Conservation (phyloP, 2,797 vertebrate genomes). For the Glyptemys insculpta region DNA sequence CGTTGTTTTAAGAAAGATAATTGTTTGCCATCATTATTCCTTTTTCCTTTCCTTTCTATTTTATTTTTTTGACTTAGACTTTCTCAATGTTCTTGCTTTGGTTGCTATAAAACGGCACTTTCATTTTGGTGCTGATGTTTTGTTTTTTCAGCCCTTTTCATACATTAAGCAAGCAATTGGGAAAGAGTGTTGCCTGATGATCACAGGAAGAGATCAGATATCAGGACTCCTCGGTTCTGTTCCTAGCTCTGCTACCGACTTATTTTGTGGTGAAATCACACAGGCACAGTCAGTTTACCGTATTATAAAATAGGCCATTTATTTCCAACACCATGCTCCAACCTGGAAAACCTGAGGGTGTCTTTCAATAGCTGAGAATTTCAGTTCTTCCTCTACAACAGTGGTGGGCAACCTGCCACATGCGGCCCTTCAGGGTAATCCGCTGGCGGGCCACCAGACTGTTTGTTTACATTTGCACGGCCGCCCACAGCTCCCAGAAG, state of each 20-base stretch:
- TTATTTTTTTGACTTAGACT: neutral
- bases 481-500: too few species aligned
- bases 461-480: too few species aligned
- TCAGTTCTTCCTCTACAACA: neutral
- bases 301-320: neutral
- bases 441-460: too few species aligned
- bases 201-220: neutral
- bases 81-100: neutral
- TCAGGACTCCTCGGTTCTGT: neutral
- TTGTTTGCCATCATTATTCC: neutral
- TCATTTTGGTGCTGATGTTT: neutral
- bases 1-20: neutral
- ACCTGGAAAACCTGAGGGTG: slow-evolving; percentile 13
- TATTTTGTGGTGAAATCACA: slow-evolving; percentile 12
- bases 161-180: neutral
- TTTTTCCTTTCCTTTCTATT: neutral
- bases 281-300: neutral
- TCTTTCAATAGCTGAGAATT: slow-evolving; percentile 48
- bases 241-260: neutral
- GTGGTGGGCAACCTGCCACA: too few species aligned
- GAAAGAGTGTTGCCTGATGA: neutral
- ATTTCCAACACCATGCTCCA: slow-evolving; percentile 28
- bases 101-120: neutral
- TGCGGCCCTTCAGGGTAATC: too few species aligned
- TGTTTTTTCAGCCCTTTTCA: neutral